Base-by-base conservation (phyloP, 2,113 vertebrate species). In the Toxotes chatareus region DNA sequence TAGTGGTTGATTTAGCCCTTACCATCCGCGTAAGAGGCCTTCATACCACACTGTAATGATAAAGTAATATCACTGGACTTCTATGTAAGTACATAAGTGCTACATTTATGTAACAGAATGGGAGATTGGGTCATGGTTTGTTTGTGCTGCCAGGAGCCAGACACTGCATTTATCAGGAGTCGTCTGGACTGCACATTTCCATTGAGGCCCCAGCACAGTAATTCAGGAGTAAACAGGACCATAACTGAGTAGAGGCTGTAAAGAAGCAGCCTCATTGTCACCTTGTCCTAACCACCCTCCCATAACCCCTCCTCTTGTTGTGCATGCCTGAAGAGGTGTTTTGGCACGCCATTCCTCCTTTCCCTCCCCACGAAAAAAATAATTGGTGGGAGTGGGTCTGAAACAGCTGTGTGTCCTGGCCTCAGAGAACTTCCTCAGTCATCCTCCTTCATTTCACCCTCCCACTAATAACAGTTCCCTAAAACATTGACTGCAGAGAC, bases 151-250 rank as follows among this genome's bases (percentile, higher is more conserved):
- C 74, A 86, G 83, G 63, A 89, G 68, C 86, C 87, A 91, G 91
- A 93, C 92, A 87, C 91, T 88, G 85, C 91, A 92, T 90, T 93
- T 91, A 93, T 89, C 88, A 81, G 91, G 91, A 91, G 91, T 90
- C 88, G 84, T 91, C 92, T 91, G 88, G 91, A 40, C 90, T 85
- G 85, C 86, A 87, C 76, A 89, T 91, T 91, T 89, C 65, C 77
- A 82, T 0, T 42, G 78, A 84, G 84, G 89, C 80, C 82, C 70
- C 69, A n/a, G 64, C 13, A 12, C 79, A 62, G 75, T 77, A 84
- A 87, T 85, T 88, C 82, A 59, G 69, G 69, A 76, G 84, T 91
- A 91, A 89, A 94, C 89, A 89, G 83, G 71, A 73, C 82, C 66
- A 53, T 84, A 80, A 82, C 85, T 66, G 79, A 62, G 80, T 74